These are phyloP conservation scores for Mya arenaria DNA, from an alignment of 1,140 invertebrate species.

Conservation along the genomic window DNA sequence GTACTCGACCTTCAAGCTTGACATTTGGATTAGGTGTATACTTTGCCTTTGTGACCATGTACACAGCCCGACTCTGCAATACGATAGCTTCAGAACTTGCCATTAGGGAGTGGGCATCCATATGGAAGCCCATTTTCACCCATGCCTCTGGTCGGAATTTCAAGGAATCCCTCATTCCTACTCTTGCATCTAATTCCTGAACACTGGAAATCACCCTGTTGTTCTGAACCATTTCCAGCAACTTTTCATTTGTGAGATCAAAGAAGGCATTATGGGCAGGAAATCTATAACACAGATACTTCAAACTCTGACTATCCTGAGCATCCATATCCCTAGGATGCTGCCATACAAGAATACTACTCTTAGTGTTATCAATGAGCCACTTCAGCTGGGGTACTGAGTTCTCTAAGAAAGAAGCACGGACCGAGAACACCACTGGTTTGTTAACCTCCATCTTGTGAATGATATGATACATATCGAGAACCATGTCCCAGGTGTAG, in stretches of 20 bases:
- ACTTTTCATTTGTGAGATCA: slow-evolving; percentile 68
- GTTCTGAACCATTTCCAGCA: slow-evolving; percentile 61
- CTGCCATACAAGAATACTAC: slow-evolving; percentile 67
- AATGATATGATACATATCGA: slow-evolving; percentile 87
- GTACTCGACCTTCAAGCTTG: slow-evolving; percentile 70
- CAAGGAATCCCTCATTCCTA: slow-evolving; percentile 67
- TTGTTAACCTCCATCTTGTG: slow-evolving; percentile 83
- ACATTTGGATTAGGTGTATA: slow-evolving; percentile 64
- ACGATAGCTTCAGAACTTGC: slow-evolving; percentile 75
- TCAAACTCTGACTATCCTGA: slow-evolving; percentile 65
- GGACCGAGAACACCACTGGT: slow-evolving; percentile 91
- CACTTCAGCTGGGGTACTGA: slow-evolving; percentile 82
- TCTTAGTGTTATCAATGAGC: slow-evolving; percentile 74
- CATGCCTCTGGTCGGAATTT: slow-evolving; percentile 73
- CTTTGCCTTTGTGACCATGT: slow-evolving; percentile 71
- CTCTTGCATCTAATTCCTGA: slow-evolving; percentile 63
- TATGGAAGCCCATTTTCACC: slow-evolving; percentile 77
- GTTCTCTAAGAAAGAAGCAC: slow-evolving; percentile 87
- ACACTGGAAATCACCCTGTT: slow-evolving; percentile 69
- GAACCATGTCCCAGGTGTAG: slow-evolving; percentile 87
- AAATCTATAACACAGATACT: slow-evolving; percentile 75
- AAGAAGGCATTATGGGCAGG: slow-evolving; percentile 71
- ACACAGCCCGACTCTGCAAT: slow-evolving; percentile 69
- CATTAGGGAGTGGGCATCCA: slow-evolving; percentile 73
- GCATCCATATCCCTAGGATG: slow-evolving; percentile 58